Percentiles rank a stretch among this genome's conserved stretches.
These are phyloP conservation scores for Crotalus horridus DNA, from an alignment of 2,113 vertebrate genomes.

Conservation along the genomic window DNA sequence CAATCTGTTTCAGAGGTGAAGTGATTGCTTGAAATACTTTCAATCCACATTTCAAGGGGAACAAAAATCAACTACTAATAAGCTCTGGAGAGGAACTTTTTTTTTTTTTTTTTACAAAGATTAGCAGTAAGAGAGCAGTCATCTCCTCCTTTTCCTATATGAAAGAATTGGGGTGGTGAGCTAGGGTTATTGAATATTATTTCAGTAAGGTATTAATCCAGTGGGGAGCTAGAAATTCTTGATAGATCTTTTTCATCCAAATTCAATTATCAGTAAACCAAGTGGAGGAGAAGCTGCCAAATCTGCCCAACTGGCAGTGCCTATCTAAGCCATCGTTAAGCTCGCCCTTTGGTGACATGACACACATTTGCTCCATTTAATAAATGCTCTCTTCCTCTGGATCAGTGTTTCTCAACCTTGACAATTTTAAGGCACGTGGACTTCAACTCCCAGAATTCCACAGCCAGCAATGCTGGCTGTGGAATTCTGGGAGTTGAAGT, in stretches of 20 bases:
- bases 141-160: background rate
- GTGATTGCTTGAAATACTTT: background rate
- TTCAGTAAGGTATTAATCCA: background rate
- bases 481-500: too few species aligned
- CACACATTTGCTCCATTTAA: background rate
- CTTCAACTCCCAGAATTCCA: too few species aligned
- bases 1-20: background rate
- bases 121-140: rapidly evolving
- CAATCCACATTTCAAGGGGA: background rate
- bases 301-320: background rate
- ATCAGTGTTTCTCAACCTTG: background rate
- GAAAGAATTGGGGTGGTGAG: background rate
- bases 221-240: background rate
- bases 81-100: background rate
- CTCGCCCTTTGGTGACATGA: background rate
- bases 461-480: too few species aligned
- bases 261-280: background rate
- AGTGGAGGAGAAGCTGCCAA: background rate
- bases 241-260: background rate
- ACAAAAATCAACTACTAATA: background rate
- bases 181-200: background rate
- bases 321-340: background rate
- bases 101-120: rapidly evolving
- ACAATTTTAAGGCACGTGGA: too few species aligned
- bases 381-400: background rate